Conservation (phyloP, 1,140 invertebrate species). For the Sitophilus oryzae region DNA sequence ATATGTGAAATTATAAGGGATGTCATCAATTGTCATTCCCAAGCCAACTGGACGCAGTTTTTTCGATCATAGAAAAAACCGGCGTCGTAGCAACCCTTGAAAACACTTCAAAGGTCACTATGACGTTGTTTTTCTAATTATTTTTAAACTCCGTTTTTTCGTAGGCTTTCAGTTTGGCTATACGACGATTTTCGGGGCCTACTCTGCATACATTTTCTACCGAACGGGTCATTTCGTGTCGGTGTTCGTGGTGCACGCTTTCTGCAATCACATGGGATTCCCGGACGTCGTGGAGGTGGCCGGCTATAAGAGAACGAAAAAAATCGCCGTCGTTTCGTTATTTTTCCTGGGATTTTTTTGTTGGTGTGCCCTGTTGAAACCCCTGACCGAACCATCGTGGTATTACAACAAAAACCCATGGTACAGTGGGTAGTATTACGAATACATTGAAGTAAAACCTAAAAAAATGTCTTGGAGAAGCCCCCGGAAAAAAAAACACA, state of each 20-base stretch:
- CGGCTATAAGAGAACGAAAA: slow-evolving; percentile 59
- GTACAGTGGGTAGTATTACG: slow-evolving; percentile 2
- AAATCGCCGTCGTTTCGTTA: slow-evolving; percentile 54
- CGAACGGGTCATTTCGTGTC: slow-evolving; percentile 82
- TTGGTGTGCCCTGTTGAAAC: slow-evolving; percentile 73
- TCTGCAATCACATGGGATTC: slow-evolving; percentile 96
- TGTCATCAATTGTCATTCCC: no score
- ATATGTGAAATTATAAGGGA: no score
- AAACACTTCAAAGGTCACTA: no score
- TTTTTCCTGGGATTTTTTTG: slow-evolving; percentile 70
- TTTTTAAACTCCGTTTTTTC: no score
- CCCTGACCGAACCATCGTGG: slow-evolving; percentile 69
- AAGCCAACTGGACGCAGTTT: no score
- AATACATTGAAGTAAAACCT: neutral
- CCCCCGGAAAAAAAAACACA: no score
- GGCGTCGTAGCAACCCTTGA: no score
- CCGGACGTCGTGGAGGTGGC: slow-evolving; percentile 78
- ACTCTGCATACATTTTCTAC: slow-evolving; percentile 84
- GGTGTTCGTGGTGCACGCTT: slow-evolving; percentile 83
- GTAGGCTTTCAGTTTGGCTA: slow-evolving; percentile 84
- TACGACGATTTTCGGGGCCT: slow-evolving; percentile 89
- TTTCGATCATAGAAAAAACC: no score
- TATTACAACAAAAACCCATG: slow-evolving; percentile 59
- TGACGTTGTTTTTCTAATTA: no score
- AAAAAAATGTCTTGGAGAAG: no score